Conservation (phyloP, 2,888 invertebrate genomes). For the Artemia sinica region DNA sequence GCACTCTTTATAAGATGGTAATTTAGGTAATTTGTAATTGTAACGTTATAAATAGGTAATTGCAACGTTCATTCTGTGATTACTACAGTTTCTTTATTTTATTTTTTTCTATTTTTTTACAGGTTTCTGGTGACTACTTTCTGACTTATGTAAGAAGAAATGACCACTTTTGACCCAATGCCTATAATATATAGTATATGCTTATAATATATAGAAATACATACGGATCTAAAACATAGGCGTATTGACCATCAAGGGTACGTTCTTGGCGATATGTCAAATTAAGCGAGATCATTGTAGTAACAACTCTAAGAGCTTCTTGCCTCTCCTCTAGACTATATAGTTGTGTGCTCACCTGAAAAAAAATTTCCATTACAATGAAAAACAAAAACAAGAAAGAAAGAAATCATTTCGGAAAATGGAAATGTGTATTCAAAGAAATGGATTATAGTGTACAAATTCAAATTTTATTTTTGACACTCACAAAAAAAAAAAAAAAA, state of each 20-base stretch:
- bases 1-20: background rate
- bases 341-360: slow-evolving; percentile 45
- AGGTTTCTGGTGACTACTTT: background rate
- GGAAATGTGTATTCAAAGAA: no score
- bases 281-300: slow-evolving; percentile 74
- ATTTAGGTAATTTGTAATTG: background rate
- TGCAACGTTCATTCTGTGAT: background rate
- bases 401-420: no score
- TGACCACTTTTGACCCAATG: background rate
- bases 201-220: slow-evolving; percentile 25
- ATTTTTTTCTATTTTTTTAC: no score
- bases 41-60: no score
- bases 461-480: no score
- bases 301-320: slow-evolving; percentile 50
- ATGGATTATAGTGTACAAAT: no score
- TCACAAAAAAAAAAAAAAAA: no score
- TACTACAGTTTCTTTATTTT: background rate
- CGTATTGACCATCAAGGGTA: slow-evolving; percentile 55
- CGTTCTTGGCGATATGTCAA: slow-evolving; percentile 65
- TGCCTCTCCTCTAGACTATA: slow-evolving; percentile 53
- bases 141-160: background rate
- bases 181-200: background rate
- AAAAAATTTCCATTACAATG: slow-evolving; percentile 28
- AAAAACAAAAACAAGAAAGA: no score
- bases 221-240: slow-evolving; percentile 52